Base-by-base conservation (phyloP, 2,113 vertebrate genomes). In the Girardinichthys multiradiatus region DNA sequence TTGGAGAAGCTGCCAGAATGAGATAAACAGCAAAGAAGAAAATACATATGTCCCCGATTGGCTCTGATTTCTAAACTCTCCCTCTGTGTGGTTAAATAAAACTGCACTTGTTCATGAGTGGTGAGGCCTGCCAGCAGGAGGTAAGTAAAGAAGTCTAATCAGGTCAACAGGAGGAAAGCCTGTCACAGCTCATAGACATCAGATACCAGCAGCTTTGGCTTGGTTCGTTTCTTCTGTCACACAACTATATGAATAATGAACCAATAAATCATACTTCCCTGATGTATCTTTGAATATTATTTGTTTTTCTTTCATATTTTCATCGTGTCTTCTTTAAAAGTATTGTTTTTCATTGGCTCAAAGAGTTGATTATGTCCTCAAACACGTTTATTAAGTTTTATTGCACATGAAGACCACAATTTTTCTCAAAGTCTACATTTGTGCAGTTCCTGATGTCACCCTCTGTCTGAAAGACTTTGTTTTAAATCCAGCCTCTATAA, bases 161-260 rank as follows among this genome's bases (percentile, higher is more conserved):
- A 57, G 67, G 51, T 61, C 73, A 75, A 31, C 39, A 51, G 73
- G 57, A 68, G 2, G 57, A 39, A 68, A 33, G 33, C 39, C 8
- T 68, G 72, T 61, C 72, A 48, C 57, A 28, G 57, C 31, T 68
- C 39, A 37, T 75, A 30, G 64, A 68, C 73, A 61, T 68, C 73
- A 75, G 60, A 75, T 57, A 75, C 39, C 72, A 66, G 35, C 51
- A 69, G 65, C 62, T 4, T 24, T 14, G 13, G 28, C 28, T 15
- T 21, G 17, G 14, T 21, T 1, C 13, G 27, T 13, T 15, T 17
- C 48, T 17, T 45, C 57, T 29, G 57, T 17, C 13, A 59, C 15
- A 35, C 21, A 54, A 9, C 48, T 51, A 24, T 51, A 1, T 8
- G 7, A 51, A 19, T 8, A 51, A 54, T 24, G 17, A 54, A 54